phyloP scores from a whole-genome alignment of 1,140 invertebrate genomes.

The Philopotamus ludificatus region DNA sequence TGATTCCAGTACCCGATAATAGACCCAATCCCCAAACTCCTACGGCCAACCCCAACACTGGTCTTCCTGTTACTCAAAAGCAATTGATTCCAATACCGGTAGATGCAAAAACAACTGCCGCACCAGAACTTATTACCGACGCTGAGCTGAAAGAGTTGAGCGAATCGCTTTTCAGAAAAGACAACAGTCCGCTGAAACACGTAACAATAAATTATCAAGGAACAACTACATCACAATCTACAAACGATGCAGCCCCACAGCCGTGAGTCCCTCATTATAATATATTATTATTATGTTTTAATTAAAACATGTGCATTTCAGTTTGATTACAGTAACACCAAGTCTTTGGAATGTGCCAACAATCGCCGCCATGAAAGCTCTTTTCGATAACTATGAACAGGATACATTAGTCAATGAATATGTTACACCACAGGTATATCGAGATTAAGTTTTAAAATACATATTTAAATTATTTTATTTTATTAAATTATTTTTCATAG shows the following conservation, averaged over 20 bases:
- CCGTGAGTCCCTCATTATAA: constrained; percentile 59
- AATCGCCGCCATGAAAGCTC: constrained; percentile 63
- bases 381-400: constrained; percentile 77
- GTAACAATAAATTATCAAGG: constrained; percentile 71
- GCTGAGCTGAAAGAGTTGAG: constrained; percentile 65
- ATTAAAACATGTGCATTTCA: constrained; percentile 45
- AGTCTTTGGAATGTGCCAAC: constrained; percentile 64
- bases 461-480: not conserved
- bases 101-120: not conserved
- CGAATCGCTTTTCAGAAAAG: constrained; percentile 70
- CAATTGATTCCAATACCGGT: not conserved
- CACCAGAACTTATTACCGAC: constrained; percentile 53
- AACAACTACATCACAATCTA: constrained; percentile 64
- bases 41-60: not conserved
- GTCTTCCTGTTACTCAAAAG: constrained; percentile 1
- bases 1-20: constrained; percentile 7
- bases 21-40: not conserved
- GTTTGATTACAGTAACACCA: constrained; percentile 61
- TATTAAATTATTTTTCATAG: constrained; percentile 42
- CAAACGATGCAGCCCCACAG: constrained; percentile 68
- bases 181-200: constrained; percentile 68
- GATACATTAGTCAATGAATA: constrained; percentile 74
- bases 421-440: constrained; percentile 68
- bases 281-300: not conserved
- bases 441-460: not conserved